These are phyloP conservation scores for Merluccius polli DNA, from an alignment of 2,797 vertebrate genomes.

Conservation along the genomic window DNA sequence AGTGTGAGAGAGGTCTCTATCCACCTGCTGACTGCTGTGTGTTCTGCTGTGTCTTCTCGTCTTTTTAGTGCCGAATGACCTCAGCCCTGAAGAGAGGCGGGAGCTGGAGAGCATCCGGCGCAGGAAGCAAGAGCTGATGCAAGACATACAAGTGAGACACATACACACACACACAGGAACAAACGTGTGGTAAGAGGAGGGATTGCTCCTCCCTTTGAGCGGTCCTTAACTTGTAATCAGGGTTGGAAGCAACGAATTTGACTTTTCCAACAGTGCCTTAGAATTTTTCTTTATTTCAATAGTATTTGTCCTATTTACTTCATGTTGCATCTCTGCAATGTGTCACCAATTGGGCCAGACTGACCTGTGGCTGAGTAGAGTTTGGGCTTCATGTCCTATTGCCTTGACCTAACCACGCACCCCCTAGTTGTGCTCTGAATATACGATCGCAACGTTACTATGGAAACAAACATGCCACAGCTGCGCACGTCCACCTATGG, in stretches of 20 bases:
- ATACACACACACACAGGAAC: conserved; percentile 13
- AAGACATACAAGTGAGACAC: conserved; percentile 87
- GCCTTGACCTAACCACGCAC: not conserved
- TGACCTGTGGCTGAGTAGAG: not conserved
- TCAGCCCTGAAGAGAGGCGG: conserved; percentile 90
- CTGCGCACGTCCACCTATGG: no score
- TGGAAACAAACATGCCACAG: no score
- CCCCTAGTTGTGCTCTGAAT: no score
- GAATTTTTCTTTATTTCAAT: conserved; percentile 20
- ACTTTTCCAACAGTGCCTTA: not conserved
- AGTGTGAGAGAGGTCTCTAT: conserved; percentile 22
- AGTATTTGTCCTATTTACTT: conserved; percentile 34
- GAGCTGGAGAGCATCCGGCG: conserved; percentile 92
- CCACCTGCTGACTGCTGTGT: conserved; percentile 12
- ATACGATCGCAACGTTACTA: no score
- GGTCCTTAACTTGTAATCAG: conserved; percentile 9
- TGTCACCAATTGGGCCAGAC: no score
- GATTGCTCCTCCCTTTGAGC: not conserved
- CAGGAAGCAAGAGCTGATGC: conserved; percentile 91
- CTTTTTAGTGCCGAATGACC: conserved; percentile 85
- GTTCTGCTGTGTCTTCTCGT: conserved; percentile 13
- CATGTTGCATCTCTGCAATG: not conserved
- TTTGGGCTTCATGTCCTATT: not conserved
- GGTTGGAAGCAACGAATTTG: not conserved
- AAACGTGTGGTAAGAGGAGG: not conserved